Evolutionary conservation across 92 coral and sea anemone species (phyloP), one percentile per base, ranked within the genome.

Genomic region (Epizoanthus scotinus): DNA sequence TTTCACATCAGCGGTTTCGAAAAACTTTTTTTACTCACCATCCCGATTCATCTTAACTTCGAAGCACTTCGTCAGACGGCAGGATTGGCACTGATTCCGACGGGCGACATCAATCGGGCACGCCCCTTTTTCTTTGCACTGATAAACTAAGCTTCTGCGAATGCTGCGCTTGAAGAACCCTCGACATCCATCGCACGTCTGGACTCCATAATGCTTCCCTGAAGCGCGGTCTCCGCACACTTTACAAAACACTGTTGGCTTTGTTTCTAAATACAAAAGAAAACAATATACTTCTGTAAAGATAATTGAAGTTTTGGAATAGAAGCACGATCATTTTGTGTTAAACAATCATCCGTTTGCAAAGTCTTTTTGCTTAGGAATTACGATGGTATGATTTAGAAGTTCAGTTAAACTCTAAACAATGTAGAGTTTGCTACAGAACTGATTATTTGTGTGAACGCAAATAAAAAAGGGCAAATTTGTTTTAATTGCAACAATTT

Each of bases 101-200:
- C 98, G 82, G 17, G 98, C 98, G 1, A 94, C 98, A 62, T 94
- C 98, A 3, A 94, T 94, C 0, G 98, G 98, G 69, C 98, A 94
- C 67, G 87, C 85, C 60, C 93, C 94, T 72, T 89, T 89, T 21
- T 94, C 98, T 77, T 93, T 89, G 71, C 98, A 94, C 50, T 94
- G 98, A 78, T 94, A 94, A 4, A 87, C 88, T 34, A 94, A 82
- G 27, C 87, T 91, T 63, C 97, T 78, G 29, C 98, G 92, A 28
- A 94, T 91, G 75, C 98, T 94, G 5, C 98, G 91, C 83, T 94
- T 94, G 86, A 94, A 94, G 83, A 94, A 94, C 9, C 98, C 98
- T 5, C 98, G 92, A 65, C 98, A 94, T 2, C 98, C 98, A 67
- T 94, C 98, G 29, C 98, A 94, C 8, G 98, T 92, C 55, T 90